phyloP scores from a whole-genome alignment of 2,113 vertebrate species.

The Hippopotamus amphibius region DNA sequence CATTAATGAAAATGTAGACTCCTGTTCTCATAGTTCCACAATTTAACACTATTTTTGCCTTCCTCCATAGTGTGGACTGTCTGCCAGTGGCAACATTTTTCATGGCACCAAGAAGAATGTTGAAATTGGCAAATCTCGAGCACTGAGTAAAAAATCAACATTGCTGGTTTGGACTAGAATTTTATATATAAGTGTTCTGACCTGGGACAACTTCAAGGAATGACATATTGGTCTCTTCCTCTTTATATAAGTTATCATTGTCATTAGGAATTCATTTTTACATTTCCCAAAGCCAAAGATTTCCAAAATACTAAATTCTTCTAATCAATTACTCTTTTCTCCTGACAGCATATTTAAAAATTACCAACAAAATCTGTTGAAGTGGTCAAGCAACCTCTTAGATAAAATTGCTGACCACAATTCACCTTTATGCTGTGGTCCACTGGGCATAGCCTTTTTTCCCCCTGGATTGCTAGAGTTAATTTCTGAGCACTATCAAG shows the following conservation, averaged over 20 bases:
- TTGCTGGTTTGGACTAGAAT: constrained; percentile 55
- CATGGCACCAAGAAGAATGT: constrained; percentile 63
- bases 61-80: background rate
- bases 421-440: background rate
- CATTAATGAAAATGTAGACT: constrained; percentile 49
- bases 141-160: constrained; percentile 17
- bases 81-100: constrained; percentile 62
- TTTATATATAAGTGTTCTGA: constrained; percentile 57
- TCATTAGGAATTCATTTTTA: constrained; percentile 58
- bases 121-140: constrained; percentile 66
- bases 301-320: constrained; percentile 16
- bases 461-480: background rate
- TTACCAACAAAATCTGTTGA: constrained; percentile 18
- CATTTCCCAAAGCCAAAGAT: constrained; percentile 8
- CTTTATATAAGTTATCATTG: constrained; percentile 17
- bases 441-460: background rate
- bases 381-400: background rate
- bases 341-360: constrained; percentile 48
- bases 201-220: constrained; percentile 47
- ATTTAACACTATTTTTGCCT: constrained; percentile 55
- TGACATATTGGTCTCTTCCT: constrained; percentile 43
- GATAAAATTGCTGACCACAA: background rate
- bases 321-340: constrained; percentile 29
- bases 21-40: background rate
- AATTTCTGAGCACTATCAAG: background rate